Evolutionary conservation across 2,113 vertebrate species (phyloP).

Genomic region (Suricata suricatta): DNA sequence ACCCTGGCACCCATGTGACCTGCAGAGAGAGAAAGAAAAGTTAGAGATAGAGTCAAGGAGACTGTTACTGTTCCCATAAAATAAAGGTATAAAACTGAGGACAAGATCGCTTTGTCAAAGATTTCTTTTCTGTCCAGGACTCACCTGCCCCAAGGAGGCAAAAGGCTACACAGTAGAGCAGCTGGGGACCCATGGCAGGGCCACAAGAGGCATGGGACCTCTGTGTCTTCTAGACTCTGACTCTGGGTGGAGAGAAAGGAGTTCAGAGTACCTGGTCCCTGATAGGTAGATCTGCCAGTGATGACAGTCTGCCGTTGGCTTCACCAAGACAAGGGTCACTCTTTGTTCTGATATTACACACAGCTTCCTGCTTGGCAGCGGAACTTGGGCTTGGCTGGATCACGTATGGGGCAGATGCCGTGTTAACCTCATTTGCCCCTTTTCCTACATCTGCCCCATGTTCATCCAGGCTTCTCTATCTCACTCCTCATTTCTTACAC

Average conservation of each 20-base stretch:
- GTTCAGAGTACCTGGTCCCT: not conserved
- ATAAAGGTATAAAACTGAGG: not conserved
- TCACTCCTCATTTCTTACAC: not conserved
- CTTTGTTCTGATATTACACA: accelerated
- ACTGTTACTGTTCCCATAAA: not conserved
- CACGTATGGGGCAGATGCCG: not conserved
- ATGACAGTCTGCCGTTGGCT: not conserved
- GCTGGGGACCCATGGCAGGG: not conserved
- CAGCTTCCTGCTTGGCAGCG: not conserved
- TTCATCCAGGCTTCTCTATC: not conserved
- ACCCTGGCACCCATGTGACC: not conserved
- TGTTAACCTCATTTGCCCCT: not conserved
- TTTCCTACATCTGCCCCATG: not conserved
- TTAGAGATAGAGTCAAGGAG: not conserved
- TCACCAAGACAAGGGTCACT: not conserved
- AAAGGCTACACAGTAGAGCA: not conserved
- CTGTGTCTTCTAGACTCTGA: not conserved
- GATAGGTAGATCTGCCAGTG: not conserved
- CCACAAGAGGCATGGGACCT: accelerated
- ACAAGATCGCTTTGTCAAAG: no score
- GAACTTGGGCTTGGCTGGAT: not conserved
- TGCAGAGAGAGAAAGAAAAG: not conserved
- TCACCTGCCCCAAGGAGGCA: conserved; percentile 25
- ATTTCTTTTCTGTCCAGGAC: not conserved
- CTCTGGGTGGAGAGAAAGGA: not conserved